Evolutionary conservation across 2,888 invertebrate genomes (phyloP).

Genomic region (Germaria angustata): DNA sequence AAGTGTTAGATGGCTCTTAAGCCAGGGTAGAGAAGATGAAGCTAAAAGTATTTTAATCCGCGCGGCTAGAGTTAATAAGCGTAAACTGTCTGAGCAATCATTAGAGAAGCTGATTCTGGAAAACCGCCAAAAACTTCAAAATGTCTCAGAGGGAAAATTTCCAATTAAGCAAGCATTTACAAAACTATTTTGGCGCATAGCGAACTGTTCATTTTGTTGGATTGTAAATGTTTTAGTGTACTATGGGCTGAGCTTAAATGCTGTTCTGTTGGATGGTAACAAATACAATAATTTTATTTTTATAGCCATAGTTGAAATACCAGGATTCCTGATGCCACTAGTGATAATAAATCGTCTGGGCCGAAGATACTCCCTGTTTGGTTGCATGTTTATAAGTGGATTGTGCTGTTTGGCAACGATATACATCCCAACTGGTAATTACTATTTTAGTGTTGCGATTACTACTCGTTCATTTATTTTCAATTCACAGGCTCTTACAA

Average conservation of each 20-base stretch:
- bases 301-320: constrained; percentile 84
- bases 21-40: constrained; percentile 82
- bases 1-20: constrained; percentile 88
- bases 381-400: constrained; percentile 84
- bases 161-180: constrained; percentile 76
- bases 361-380: constrained; percentile 83
- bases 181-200: constrained; percentile 76
- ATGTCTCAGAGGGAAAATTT: constrained; percentile 73
- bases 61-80: constrained; percentile 84
- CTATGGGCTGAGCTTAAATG: constrained; percentile 89
- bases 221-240: constrained; percentile 89
- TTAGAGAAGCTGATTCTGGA: constrained; percentile 76
- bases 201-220: constrained; percentile 89
- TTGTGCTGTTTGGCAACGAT: constrained; percentile 77
- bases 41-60: constrained; percentile 83
- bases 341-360: constrained; percentile 84
- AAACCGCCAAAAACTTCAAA: constrained; percentile 73
- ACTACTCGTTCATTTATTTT: neutral
- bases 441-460: neutral
- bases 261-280: constrained; percentile 87
- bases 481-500: constrained; percentile 65
- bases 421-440: constrained; percentile 71
- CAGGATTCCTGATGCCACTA: constrained; percentile 85
- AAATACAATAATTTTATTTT: constrained; percentile 88
- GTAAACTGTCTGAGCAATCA: constrained; percentile 81